Base-by-base conservation (phyloP, 1,140 invertebrate species). In the Hycleus phaleratus region DNA sequence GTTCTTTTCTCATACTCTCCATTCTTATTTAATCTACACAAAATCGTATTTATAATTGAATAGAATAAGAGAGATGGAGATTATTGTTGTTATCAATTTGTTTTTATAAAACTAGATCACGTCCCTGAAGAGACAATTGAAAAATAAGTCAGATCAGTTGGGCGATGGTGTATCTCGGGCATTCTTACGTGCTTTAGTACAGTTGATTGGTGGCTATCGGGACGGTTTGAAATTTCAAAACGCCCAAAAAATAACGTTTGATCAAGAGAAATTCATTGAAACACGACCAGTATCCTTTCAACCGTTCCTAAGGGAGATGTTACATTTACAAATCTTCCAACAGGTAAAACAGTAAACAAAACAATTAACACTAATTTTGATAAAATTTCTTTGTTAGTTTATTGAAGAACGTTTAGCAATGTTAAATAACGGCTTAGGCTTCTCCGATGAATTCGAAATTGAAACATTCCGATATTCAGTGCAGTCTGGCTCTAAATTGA, bases 381-480 rank as follows among this genome's bases (percentile, higher is more conserved):
- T 26, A 12, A 12, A 12, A 32, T 47, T 11, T 38, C 39, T 61
- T 56, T 61, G 63, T 39, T 46, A 93, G 87, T 97, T 97, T 76
- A 93, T 96, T 64, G 92, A 95, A 69, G 92, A 94, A 75, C 79
- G 94, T 68, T 75, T 97, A 61, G 86, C 92, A 60, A 85, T 94
- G 78, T 79, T 96, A 38, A 95, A 95, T 75, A 84, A 86, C 25
- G 93, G 93, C 2, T 77, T 87, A 42, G 91, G 91, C 1, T 93
- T 93, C 70, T 88, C 85, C n/a, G 94, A 97, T 74, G 89, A 95
- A 70, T 97, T 97, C 76, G 94, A 97, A 76, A 80, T 89, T 72
- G 93, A 96, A 75, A 87, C 89, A 11, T 90, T 86, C 62, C 79
- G 85, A 51, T 90, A 91, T 73, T 87, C 88, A 0, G 92, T 93